These are phyloP conservation scores for Okamejei kenojei DNA, from an alignment of 2,797 vertebrate genomes.

Conservation along the genomic window DNA sequence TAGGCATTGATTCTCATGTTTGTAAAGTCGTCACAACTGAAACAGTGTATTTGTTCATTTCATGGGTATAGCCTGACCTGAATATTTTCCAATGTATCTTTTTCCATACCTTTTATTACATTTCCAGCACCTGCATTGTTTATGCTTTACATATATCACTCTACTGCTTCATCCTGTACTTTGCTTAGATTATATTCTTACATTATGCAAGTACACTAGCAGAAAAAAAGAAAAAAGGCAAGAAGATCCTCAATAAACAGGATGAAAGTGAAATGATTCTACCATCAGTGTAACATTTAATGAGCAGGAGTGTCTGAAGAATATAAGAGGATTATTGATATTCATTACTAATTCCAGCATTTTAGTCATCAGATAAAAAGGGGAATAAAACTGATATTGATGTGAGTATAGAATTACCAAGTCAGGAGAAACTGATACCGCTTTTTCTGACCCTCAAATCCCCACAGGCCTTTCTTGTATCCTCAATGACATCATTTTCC, in stretches of 20 bases:
- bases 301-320: not conserved
- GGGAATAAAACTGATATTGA: not conserved
- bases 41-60: not conserved
- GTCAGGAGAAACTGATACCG: constrained; percentile 11
- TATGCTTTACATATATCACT: not conserved
- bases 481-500: constrained; percentile 17
- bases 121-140: not conserved
- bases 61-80: not conserved
- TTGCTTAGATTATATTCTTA: not conserved
- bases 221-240: not conserved
- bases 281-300: not conserved
- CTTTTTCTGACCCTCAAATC: not conserved
- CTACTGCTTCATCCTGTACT: not conserved
- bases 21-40: not conserved
- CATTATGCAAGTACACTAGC: not conserved
- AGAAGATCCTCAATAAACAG: not conserved
- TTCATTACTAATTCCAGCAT: not conserved
- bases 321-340: not conserved
- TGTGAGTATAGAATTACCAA: not conserved
- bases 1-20: not conserved
- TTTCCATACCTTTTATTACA: not conserved
- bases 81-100: not conserved
- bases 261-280: not conserved
- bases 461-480: not conserved
- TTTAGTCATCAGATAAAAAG: constrained; percentile 10